Evolutionary conservation across 2,888 invertebrate genomes (phyloP).

Genomic region (Mythimna loreyi): DNA sequence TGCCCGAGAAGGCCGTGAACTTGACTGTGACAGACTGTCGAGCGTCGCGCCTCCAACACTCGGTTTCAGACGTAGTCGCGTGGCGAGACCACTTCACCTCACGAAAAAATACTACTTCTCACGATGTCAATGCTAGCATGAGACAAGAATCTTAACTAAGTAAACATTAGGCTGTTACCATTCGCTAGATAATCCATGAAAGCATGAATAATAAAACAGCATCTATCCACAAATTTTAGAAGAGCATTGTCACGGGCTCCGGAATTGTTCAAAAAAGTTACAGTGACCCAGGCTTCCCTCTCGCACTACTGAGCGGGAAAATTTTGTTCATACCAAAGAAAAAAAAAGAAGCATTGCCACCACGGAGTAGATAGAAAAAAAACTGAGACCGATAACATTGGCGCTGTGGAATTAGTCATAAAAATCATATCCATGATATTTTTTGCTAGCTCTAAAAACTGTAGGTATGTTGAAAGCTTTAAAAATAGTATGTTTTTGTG

Average conservation of each 20-base stretch:
- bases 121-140: conserved; percentile 5
- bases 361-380: conserved; percentile 2
- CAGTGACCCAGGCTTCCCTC: too few relatives aligned
- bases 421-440: background rate
- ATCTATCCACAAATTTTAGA: background rate
- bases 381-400: conserved; percentile 9
- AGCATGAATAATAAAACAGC: background rate
- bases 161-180: background rate
- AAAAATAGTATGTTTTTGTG: background rate
- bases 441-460: conserved; percentile 11
- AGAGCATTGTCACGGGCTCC: background rate
- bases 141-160: background rate
- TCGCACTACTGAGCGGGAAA: too few relatives aligned
- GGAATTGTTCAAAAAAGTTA: too few relatives aligned
- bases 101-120: conserved; percentile 8
- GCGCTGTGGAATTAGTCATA: conserved; percentile 13
- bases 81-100: conserved; percentile 13
- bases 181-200: conserved; percentile 1
- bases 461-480: conserved; percentile 4
- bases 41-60: conserved; percentile 67
- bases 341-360: background rate
- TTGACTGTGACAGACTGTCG: conserved; percentile 83
- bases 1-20: conserved; percentile 81
- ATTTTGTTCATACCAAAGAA: too few relatives aligned
- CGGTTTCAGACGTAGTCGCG: conserved; percentile 53